Evolutionary conservation across 2,797 vertebrate genomes (phyloP), one percentile per base, ranked within the genome.

Genomic region (Melanotaenia nigrans): DNA sequence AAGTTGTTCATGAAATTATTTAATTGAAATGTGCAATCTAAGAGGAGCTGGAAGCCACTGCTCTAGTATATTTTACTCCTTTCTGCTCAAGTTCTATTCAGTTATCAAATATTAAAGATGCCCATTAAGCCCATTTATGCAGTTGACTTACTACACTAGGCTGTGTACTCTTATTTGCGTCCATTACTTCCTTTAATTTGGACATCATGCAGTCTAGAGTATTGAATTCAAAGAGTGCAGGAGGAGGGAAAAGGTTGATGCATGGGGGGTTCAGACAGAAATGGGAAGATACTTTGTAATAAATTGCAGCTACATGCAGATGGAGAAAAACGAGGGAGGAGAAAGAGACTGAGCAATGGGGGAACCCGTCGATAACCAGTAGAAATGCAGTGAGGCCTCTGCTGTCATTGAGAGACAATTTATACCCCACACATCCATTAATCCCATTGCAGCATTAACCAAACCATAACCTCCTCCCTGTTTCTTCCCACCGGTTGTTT

Each of bases 401-500:
- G 64, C 77, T 85, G 86, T 82, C 88, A 87, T 79, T 60, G 62
- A 66, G 69, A 90, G 82, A 83, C 84, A 85, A 87, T 91, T 90
- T 83, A 89, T 84, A 88, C 67, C 73, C 75, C 70, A 62, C 78
- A 69, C 75, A 73, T 78, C 86, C 90, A 88, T 91, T 91, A 89
- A 92, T 92, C 81, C 81, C 79, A 67, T 68, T 64, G 83, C 71
- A 87, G 85, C 69, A 79, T 83, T 86, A 85, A 84, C 85, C 45
- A 24, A 82, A 75, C 77, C 82, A 7, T 56, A 64, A 53, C 83
- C 70, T 63, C 45, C 67, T 59, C 61, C 70, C 58, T n/a, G 32
- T 36, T 33, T 55, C 67, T 18, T 36, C 47, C 59, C 73, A 68
- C 13, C 62, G 63, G 59, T 49, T 14, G 9, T 61, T 55, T 63